Percentiles rank a stretch among this genome's conserved stretches.
Conservation (phyloP, 2,888 invertebrate species). For the Actias luna region DNA sequence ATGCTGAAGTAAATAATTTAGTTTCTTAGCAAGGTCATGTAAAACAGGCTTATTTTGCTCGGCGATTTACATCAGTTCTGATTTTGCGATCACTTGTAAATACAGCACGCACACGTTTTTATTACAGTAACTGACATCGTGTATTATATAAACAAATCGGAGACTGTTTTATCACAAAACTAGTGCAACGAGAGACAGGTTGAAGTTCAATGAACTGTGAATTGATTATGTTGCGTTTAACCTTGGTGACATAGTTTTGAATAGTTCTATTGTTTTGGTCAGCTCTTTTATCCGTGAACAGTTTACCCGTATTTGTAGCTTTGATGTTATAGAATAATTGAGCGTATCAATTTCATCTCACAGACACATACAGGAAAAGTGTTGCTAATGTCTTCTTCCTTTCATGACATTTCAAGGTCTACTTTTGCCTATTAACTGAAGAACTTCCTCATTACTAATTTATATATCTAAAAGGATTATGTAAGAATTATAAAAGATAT, state of each 20-base stretch:
- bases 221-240: conserved; percentile 36
- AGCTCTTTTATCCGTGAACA: conserved; percentile 20
- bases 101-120: not conserved
- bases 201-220: conserved; percentile 43
- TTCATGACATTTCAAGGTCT: not conserved
- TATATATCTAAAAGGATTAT: too few relatives aligned
- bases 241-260: conserved; percentile 41
- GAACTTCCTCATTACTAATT: too few relatives aligned
- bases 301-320: conserved; percentile 7
- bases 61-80: not conserved
- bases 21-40: not conserved
- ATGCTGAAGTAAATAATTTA: not conserved
- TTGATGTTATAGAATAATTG: not conserved
- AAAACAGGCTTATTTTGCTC: not conserved
- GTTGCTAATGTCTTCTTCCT: too few relatives aligned
- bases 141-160: not conserved
- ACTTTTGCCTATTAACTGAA: not conserved
- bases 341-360: not conserved
- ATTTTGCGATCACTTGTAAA: not conserved
- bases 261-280: conserved; percentile 28
- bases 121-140: not conserved
- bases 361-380: not conserved
- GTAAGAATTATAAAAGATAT: too few relatives aligned
- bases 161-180: conserved; percentile 29
- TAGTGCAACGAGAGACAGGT: conserved; percentile 33